Percentiles rank a stretch among this genome's conserved stretches.
Evolutionary conservation across 2,113 vertebrate genomes (phyloP).

Genomic region (Heliornis fulica): DNA sequence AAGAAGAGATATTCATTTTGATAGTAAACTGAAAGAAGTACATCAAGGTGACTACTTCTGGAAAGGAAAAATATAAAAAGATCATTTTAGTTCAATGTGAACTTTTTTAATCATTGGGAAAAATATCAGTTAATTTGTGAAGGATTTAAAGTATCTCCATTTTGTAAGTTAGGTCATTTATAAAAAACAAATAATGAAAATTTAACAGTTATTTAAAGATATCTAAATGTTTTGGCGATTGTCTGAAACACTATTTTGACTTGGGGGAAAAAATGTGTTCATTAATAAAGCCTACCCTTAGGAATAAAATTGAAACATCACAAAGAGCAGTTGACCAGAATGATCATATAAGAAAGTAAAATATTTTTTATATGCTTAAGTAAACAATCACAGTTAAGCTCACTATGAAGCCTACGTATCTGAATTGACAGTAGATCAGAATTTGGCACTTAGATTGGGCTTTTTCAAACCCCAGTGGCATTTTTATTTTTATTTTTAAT

Average conservation of each 20-base stretch:
- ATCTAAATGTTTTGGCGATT: background rate
- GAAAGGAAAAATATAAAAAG: background rate
- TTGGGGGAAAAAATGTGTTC: background rate
- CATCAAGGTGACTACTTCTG: background rate
- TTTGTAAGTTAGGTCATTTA: background rate
- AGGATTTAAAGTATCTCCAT: background rate
- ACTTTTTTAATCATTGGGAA: background rate
- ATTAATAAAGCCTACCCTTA: background rate
- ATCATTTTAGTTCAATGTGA: background rate
- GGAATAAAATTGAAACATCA: background rate
- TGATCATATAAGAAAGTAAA: background rate
- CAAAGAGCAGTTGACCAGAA: background rate
- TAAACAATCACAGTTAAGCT: background rate
- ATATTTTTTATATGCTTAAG: background rate
- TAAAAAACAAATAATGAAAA: background rate
- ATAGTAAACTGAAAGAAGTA: background rate
- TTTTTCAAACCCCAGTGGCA: background rate
- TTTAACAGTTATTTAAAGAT: background rate
- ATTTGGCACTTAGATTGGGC: background rate
- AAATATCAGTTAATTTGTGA: background rate
- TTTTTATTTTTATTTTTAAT: conserved; percentile 49
- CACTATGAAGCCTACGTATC: background rate
- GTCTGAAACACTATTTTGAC: background rate
- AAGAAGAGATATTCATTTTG: background rate
- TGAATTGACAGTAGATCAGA: background rate